Base-by-base conservation (phyloP, 2,888 invertebrate species). In the Adineta ricciae region DNA sequence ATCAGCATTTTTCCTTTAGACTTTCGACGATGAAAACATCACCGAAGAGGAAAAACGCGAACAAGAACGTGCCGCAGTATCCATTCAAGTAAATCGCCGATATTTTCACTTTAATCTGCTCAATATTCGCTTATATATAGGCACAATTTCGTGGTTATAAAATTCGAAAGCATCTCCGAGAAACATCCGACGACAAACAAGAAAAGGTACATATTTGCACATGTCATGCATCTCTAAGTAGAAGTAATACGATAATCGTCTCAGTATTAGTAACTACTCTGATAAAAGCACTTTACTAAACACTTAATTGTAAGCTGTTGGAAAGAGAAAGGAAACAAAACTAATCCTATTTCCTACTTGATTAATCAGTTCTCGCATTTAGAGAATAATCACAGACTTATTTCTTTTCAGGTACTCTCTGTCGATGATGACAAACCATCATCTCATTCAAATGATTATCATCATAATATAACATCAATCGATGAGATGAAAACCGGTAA, bases 11-110 rank as follows among this genome's bases (percentile, higher is more conserved):
- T 78, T 38, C 19, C 14, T n/a, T 11, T 78, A 78, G 78, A 1
- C 4, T n/a, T 2, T 19, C 11, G 7, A 24, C 11, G 41, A 78
- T 41, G 41, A 78, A 41, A n/a, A 5, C 11, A 46, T 41, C 41
- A 41, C 24, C 7, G 78, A 78, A 5, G 78, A 78, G n/a, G 41
- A 78, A 78, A 41, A 78, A 78, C 38, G 7, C 5, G 21, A 78
- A 78, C 78, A 41, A 41, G 78, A 78, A 78, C 78, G 41, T 38
- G 78, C 78, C n/a, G 78, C 78, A 24, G 3, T n/a, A 78, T 41
- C 78, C 3, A 78, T 78, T 78, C 78, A 78, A 78, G 78, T 78
- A 24, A 41, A 11, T 41, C 8, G 21, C 21, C 11, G n/a, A n/a
- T n/a, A n/a, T n/a, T n/a, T n/a, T 27, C 21, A 14, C 27, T 73